Base-by-base conservation (phyloP, 1,140 invertebrate species). In the Danaus melanippus region DNA sequence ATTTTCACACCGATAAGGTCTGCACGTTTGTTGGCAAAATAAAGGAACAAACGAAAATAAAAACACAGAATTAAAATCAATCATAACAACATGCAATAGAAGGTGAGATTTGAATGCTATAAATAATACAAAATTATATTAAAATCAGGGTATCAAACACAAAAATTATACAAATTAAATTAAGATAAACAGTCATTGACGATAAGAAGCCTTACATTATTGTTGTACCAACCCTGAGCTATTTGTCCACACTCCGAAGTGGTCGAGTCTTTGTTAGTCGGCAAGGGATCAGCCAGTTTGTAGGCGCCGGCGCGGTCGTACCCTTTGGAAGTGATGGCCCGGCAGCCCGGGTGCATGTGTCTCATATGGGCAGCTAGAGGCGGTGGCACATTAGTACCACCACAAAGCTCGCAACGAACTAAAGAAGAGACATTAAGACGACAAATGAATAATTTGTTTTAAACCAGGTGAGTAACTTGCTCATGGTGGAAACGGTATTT, bases 301-400 rank as follows among this genome's bases (percentile, higher is more conserved):
- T 80, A 82, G 2, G 49, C 21, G 9, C 82, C 84, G 10, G 68
- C 62, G 51, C 78, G 74, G 60, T 84, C 78, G 73, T 80, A 87
- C 12, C 85, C 85, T 17, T 67, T 79, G 15, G 72, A 91, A n/a
- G 95, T 93, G 58, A 94, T 91, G 68, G 91, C 91, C 0, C 95
- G 95, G 82, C 97, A 98, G 1, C 97, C 97, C 3, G 94, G 93
- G 89, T 98, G 97, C 43, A 91, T 84, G 66, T 92, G 91, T 46
- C 93, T 89, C 95, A 99, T 97, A 79, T 99, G 97, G 64, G 95
- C 94, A 0, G 95, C 97, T 0, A 98, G 90, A 0, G 95, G 95
- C 60, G 58, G 89, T 64, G 84, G 93, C 91, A 52, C 94, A 90
- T 69, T 92, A 91, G 75, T 89, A 89, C 49, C 87, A 7, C 93